Evolutionary conservation across 2,888 invertebrate genomes (phyloP), one percentile per base, ranked within the genome.

Genomic region (Melieria crassipennis): DNA sequence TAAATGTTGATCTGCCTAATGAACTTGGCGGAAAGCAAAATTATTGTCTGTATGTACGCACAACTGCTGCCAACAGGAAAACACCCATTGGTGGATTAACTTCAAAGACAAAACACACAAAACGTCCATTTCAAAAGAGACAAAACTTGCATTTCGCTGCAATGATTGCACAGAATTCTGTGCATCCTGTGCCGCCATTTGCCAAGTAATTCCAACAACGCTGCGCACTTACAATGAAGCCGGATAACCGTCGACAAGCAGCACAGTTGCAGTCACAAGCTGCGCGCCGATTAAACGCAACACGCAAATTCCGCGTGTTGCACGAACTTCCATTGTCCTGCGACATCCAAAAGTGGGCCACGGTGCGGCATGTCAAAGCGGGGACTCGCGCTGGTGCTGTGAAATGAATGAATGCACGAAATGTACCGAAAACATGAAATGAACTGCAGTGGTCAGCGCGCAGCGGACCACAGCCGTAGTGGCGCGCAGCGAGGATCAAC

Each of bases 381-480:
- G 50, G 10, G 6, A 9, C 10, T 58, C 7, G 43, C 46, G 57
- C 30, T 47, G 9, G 30, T 5, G 47, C 30, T 47, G 11, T 42
- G 3, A 60, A 61, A 61, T 52, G 52, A 13, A 13, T 52, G 52
- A 52, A 61, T 57, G 57, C 69, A 75, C 55, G 70, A 68, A 73
- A 65, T 73, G 63, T 73, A 73, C 63, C 66, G 69, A 67, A 75
- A 75, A 71, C 66, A 75, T 65, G 72, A 67, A 72, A 62, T 72
- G 66, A 47, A 43, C 69, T 66, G 48, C 65, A 73, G 70, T 72
- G 56, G 60, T 61, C 46, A 61, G 61, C 45, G 13, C 2, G 57
- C 57, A 52, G 30, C 30, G 30, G 30, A 30, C 30, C 30, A 30
- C 30, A 30, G 30, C 30, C 30, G 30, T 30, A 30, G 30, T 30